Evolutionary conservation across 2,113 vertebrate species (phyloP).

Genomic region (Megalops atlanticus): DNA sequence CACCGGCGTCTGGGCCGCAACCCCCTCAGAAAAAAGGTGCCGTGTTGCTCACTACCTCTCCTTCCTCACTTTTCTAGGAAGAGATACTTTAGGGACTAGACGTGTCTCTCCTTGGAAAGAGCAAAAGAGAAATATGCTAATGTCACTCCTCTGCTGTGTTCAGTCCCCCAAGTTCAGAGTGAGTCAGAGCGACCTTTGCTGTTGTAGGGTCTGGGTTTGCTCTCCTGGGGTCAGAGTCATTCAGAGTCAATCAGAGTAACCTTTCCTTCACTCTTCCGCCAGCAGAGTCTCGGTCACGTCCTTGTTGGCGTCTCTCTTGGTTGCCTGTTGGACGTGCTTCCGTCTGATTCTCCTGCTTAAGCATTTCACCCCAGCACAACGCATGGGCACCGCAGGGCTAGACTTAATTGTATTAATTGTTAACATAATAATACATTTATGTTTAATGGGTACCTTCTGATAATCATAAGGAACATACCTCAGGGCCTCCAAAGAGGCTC

Average conservation of each 20-base stretch:
- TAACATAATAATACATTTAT: slow-evolving; percentile 73
- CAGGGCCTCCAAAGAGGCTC: slow-evolving; percentile 47
- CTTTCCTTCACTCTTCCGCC: too few relatives aligned
- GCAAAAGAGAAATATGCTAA: too few relatives aligned
- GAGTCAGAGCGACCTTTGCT: not conserved
- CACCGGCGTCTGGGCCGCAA: slow-evolving; percentile 49
- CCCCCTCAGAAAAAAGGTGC: not conserved
- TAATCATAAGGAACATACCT: slow-evolving; percentile 61
- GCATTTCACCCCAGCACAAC: slow-evolving; percentile 34
- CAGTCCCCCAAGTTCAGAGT: not conserved
- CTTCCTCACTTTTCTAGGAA: slow-evolving; percentile 5
- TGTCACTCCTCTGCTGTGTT: too few relatives aligned
- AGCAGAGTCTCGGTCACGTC: too few relatives aligned
- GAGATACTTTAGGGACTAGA: slow-evolving; percentile 57
- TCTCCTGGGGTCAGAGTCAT: too few relatives aligned
- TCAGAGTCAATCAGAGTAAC: not conserved
- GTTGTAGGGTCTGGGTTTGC: too few relatives aligned
- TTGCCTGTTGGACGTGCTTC: not conserved
- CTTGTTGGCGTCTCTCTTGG: not conserved
- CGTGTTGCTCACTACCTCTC: not conserved
- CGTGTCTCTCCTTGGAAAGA: too few relatives aligned
- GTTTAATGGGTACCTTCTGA: slow-evolving; percentile 71
- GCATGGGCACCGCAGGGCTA: slow-evolving; percentile 48
- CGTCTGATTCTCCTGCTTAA: not conserved
- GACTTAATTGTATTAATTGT: slow-evolving; percentile 73